Evolutionary conservation across 1,140 invertebrate genomes (phyloP).

Genomic region (Pogonus chalceus): DNA sequence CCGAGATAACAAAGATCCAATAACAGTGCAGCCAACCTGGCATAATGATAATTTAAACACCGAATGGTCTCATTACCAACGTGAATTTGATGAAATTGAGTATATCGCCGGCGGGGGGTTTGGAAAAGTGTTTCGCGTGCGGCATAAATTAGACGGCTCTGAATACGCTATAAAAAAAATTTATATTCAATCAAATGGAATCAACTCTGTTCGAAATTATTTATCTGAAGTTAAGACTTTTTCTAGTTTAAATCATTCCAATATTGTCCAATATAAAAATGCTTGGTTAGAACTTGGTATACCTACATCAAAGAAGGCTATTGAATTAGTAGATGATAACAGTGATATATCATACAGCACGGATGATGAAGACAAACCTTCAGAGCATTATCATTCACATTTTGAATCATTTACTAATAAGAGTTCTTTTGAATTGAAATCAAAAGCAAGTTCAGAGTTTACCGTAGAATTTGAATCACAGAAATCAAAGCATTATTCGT

Average conservation of each 20-base stretch:
- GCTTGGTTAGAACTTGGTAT: constrained; percentile 61
- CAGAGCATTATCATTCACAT: background rate
- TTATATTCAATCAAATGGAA: constrained; percentile 47
- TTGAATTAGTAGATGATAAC: background rate
- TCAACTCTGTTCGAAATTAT: constrained; percentile 49
- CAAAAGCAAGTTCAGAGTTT: constrained; percentile 9
- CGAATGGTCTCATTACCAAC: constrained; percentile 56
- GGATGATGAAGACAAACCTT: background rate
- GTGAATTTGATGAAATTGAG: constrained; percentile 62
- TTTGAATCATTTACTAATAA: background rate
- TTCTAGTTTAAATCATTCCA: constrained; percentile 65
- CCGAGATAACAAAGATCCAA: constrained; percentile 39
- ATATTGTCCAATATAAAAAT: constrained; percentile 75
- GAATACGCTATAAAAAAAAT: constrained; percentile 79
- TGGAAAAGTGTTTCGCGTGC: constrained; percentile 48
- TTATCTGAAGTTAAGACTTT: constrained; percentile 69
- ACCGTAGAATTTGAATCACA: constrained; percentile 11
- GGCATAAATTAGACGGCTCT: constrained; percentile 60
- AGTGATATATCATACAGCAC: background rate
- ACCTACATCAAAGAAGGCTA: constrained; percentile 13
- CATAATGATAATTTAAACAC: constrained; percentile 32
- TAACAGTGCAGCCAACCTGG: constrained; percentile 36
- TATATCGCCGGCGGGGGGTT: constrained; percentile 70
- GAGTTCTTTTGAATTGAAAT: constrained; percentile 2
- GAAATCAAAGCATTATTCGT: constrained; percentile 12